phyloP scores from a whole-genome alignment of 2,797 vertebrate species.

The Lepilemur ruficaudatus region DNA sequence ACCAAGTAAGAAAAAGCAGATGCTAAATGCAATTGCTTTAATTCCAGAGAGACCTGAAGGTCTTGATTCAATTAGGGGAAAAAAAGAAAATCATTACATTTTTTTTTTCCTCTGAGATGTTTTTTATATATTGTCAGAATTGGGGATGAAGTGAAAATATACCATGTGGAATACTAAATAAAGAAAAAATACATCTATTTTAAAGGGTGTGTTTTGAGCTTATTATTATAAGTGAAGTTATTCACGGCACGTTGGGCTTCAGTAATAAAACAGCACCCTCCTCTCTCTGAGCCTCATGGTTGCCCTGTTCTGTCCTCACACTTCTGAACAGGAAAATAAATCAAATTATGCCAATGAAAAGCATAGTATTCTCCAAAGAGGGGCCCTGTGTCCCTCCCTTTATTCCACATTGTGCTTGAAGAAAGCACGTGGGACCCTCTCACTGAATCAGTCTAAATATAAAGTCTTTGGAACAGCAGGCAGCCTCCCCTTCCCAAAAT shows the following conservation, averaged over 20 bases:
- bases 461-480: conserved; percentile 58
- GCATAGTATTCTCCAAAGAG: conserved; percentile 64
- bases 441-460: conserved; percentile 60
- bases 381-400: conserved; percentile 14
- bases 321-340: conserved; percentile 60
- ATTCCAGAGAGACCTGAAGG: conserved; percentile 43
- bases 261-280: conserved; percentile 21
- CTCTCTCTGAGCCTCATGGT: background rate
- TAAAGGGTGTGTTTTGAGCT: conserved; percentile 21
- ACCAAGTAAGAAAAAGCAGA: conserved; percentile 37
- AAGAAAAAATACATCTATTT: conserved; percentile 21
- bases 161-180: conserved; percentile 53
- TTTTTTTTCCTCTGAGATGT: background rate
- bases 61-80: conserved; percentile 7
- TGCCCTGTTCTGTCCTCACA: background rate
- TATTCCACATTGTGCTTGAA: conserved; percentile 41
- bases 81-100: conserved; percentile 6
- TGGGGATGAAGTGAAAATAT: conserved; percentile 13
- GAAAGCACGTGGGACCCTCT: conserved; percentile 13
- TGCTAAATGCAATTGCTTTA: background rate
- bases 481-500: conserved; percentile 61
- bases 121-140: conserved; percentile 28
- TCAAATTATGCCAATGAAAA: conserved; percentile 50
- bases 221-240: background rate
- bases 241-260: background rate